A percentile compares a stretch with the other conserved stretches of the same genome.
Evolutionary conservation across 2,888 invertebrate genomes (phyloP).

Genomic region (Tanytarsus gracilentus): DNA sequence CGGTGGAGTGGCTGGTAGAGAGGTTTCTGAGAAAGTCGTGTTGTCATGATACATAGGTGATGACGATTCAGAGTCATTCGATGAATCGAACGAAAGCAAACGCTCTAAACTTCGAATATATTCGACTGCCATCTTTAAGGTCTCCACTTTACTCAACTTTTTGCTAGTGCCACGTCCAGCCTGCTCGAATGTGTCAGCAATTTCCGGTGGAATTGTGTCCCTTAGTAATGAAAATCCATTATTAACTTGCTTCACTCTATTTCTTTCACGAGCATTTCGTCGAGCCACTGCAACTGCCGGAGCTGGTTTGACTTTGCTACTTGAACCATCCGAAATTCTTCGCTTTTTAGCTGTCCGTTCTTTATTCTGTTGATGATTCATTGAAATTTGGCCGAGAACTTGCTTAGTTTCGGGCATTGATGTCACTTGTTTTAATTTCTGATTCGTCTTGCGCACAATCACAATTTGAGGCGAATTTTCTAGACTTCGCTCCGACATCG

Average conservation of each 20-base stretch:
- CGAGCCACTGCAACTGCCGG: slow-evolving; percentile 76
- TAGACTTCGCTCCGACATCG: too few relatives aligned
- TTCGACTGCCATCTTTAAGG: slow-evolving; percentile 80
- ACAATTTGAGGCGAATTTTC: not conserved
- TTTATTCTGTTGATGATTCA: slow-evolving; percentile 15
- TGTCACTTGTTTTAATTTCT: slow-evolving; percentile 7
- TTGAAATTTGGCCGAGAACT: slow-evolving; percentile 24
- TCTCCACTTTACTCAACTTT: slow-evolving; percentile 81
- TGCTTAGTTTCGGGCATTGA: slow-evolving; percentile 16
- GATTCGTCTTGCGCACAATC: slow-evolving; percentile 11
- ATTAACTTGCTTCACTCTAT: slow-evolving; percentile 86
- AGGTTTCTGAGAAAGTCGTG: slow-evolving; percentile 45
- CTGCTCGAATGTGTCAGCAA: slow-evolving; percentile 59
- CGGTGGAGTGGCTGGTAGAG: slow-evolving; percentile 48
- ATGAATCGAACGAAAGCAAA: slow-evolving; percentile 58
- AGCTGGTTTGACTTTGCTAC: slow-evolving; percentile 42
- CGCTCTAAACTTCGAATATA: slow-evolving; percentile 76
- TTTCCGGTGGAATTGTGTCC: slow-evolving; percentile 76
- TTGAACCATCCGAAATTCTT: slow-evolving; percentile 19
- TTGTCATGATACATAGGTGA: slow-evolving; percentile 36
- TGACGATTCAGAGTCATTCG: slow-evolving; percentile 43
- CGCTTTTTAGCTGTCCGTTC: slow-evolving; percentile 20
- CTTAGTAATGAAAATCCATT: slow-evolving; percentile 82
- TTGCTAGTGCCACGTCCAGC: slow-evolving; percentile 61
- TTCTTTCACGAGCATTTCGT: slow-evolving; percentile 85